Evolutionary conservation across 1,140 invertebrate genomes (phyloP).

Genomic region (Sycophaga agraensis): DNA sequence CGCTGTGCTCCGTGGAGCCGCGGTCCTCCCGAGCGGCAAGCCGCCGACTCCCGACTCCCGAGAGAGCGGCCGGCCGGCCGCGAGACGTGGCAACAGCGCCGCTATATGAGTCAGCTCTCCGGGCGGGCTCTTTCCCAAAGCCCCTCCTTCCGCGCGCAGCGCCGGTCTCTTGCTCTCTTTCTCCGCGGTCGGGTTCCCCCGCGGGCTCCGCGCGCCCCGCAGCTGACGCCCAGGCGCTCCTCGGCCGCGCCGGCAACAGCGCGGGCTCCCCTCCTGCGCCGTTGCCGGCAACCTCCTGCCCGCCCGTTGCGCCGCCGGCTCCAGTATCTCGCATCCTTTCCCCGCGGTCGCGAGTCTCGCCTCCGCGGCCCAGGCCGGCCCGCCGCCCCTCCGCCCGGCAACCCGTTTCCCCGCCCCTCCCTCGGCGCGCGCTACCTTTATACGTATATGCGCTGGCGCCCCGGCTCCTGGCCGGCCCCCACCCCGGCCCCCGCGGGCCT

Average conservation of each 20-base stretch:
- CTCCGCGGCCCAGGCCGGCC: slow-evolving; percentile 44
- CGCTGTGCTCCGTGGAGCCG: too few relatives aligned
- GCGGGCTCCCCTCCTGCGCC: too few relatives aligned
- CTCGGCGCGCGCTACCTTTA: slow-evolving; percentile 9
- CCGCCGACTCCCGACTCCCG: too few relatives aligned
- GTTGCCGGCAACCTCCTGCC: background rate
- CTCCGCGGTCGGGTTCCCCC: too few relatives aligned
- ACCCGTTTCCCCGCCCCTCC: slow-evolving; percentile 10
- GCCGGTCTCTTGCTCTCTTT: too few relatives aligned
- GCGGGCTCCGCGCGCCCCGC: background rate
- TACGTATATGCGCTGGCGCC: too few relatives aligned
- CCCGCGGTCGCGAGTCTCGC: slow-evolving; percentile 29
- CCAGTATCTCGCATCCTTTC: slow-evolving; percentile 33
- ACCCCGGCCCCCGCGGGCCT: too few relatives aligned
- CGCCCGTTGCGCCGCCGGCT: background rate
- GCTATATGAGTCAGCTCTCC: slow-evolving; percentile 55
- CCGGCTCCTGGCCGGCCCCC: too few relatives aligned
- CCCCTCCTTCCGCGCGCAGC: too few relatives aligned
- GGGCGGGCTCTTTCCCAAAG: slow-evolving; percentile 36
- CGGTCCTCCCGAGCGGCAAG: too few relatives aligned
- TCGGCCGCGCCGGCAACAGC: background rate
- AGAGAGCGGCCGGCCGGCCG: too few relatives aligned
- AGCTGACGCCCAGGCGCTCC: background rate
- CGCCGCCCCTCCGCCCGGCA: background rate
- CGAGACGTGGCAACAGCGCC: slow-evolving; percentile 55